These are phyloP conservation scores for Drosophila pandora DNA, from an alignment of 1,140 invertebrate species.

Conservation along the genomic window DNA sequence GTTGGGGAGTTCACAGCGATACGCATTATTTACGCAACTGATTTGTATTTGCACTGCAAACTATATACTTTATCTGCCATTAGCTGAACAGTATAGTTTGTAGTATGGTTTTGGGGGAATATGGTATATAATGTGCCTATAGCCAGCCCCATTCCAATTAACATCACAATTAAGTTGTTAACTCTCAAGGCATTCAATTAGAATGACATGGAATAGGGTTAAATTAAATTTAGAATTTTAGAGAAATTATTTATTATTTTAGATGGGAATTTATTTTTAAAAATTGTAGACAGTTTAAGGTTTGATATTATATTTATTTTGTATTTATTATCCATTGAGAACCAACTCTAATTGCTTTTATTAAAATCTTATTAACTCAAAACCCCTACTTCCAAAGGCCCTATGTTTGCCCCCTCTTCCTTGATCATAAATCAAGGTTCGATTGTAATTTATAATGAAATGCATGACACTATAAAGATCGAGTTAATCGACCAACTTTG, in stretches of 20 bases:
- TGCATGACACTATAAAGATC: slow-evolving; percentile 15
- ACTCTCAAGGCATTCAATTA: slow-evolving; percentile 11
- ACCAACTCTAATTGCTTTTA: slow-evolving; percentile 4
- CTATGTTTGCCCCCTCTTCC: slow-evolving; percentile 21
- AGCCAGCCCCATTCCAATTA: slow-evolving; percentile 16
- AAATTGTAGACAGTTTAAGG: no score
- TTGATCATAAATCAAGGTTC: slow-evolving; percentile 36
- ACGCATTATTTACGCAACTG: slow-evolving; percentile 82
- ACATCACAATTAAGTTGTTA: slow-evolving; percentile 12
- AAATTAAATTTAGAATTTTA: slow-evolving; percentile 18
- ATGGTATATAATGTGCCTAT: neutral
- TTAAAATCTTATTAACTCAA: slow-evolving; percentile 23
- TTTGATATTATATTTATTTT: no score
- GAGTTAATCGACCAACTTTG: neutral
- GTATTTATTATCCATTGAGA: no score
- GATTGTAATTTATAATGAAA: slow-evolving; percentile 23
- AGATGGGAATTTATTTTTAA: no score
- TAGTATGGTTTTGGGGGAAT: neutral
- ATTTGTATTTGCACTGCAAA: slow-evolving; percentile 81
- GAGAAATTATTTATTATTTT: no score
- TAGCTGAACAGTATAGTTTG: neutral
- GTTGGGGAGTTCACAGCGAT: slow-evolving; percentile 32
- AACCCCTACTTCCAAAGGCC: neutral
- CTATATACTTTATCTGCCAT: slow-evolving; percentile 19
- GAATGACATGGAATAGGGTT: slow-evolving; percentile 22